Evolutionary conservation across 2,797 vertebrate genomes (phyloP).

Genomic region (Sarcoramphus papa): DNA sequence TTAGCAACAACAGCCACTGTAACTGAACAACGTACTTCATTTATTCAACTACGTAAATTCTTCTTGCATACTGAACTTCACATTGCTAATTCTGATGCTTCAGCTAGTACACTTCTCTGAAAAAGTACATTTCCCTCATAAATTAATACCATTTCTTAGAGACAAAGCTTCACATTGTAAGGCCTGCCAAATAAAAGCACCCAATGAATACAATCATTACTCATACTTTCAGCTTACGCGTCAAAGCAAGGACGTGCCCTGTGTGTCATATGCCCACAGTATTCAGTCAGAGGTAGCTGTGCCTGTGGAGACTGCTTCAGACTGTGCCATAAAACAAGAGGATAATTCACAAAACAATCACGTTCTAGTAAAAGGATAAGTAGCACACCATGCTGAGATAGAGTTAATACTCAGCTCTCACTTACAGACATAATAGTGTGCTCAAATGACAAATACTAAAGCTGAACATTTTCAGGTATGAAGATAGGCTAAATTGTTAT

Average conservation of each 20-base stretch:
- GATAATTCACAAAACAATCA: neutral
- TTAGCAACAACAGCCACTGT: neutral
- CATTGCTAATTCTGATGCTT: neutral
- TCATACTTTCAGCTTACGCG: neutral
- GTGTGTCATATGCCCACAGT: fast-evolving
- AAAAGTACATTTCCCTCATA: neutral
- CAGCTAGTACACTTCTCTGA: neutral
- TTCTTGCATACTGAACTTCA: neutral
- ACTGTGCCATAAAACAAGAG: neutral
- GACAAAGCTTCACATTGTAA: neutral
- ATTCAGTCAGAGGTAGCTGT: neutral
- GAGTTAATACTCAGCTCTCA: neutral
- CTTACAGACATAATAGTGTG: neutral
- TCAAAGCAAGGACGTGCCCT: neutral
- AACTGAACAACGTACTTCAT: neutral
- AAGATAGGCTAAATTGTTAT: neutral
- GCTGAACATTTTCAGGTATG: neutral
- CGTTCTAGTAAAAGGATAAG: neutral
- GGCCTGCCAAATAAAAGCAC: neutral
- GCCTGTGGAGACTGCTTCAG: neutral
- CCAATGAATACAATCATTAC: neutral
- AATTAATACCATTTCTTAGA: neutral
- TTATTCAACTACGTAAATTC: neutral
- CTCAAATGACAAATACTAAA: neutral
- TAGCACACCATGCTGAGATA: neutral